phyloP scores from a whole-genome alignment of 2,113 vertebrate genomes.

The Pardalotus punctatus region DNA sequence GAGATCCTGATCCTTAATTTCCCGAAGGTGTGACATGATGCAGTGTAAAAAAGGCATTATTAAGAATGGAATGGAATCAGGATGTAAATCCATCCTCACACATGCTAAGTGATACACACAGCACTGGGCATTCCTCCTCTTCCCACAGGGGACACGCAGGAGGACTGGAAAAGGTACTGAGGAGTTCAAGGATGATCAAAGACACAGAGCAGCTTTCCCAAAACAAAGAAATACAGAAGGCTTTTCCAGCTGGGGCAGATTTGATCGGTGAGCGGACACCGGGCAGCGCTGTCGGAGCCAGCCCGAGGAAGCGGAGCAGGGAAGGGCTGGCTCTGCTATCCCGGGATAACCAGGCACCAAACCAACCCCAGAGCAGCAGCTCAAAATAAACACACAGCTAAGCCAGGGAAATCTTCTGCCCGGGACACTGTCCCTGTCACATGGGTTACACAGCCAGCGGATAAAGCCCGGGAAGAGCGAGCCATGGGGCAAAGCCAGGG shows the following conservation, averaged over 20 bases:
- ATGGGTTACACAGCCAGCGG: rapidly evolving
- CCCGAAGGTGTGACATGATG: neutral
- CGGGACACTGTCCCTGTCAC: neutral
- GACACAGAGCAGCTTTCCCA: rapidly evolving
- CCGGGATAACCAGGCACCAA: neutral
- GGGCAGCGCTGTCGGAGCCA: neutral
- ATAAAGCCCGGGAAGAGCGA: rapidly evolving
- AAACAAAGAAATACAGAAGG: neutral
- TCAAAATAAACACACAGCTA: neutral
- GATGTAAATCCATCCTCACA: neutral
- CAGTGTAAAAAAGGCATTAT: neutral
- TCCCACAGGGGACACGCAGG: rapidly evolving
- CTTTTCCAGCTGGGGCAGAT: neutral
- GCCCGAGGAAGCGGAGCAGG: rapidly evolving
- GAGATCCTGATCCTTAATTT: neutral
- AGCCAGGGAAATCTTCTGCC: neutral
- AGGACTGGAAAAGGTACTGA: neutral
- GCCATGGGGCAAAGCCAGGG: rapidly evolving
- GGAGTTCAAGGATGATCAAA: neutral
- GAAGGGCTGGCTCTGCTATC: neutral
- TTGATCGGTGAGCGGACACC: neutral
- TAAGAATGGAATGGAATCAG: neutral
- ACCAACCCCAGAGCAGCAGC: neutral
- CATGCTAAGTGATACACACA: neutral
- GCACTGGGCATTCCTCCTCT: neutral